Base-by-base conservation (phyloP, 2,888 invertebrate species). In the Cryptus viduatorius region DNA sequence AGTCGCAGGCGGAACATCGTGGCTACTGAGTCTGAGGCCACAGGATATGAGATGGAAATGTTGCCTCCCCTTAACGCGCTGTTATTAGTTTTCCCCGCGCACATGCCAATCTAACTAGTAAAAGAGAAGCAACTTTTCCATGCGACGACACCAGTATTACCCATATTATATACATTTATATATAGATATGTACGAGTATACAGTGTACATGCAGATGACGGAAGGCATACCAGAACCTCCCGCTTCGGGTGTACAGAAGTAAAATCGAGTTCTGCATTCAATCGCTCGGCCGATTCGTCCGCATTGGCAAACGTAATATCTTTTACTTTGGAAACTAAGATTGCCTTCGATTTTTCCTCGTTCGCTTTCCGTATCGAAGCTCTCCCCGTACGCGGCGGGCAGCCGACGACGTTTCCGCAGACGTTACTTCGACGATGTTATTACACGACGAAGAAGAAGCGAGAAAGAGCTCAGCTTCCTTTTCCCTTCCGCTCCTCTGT, bases 31-130 rank as follows among this genome's bases (percentile, higher is more conserved):
- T 90, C 64, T 75, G 89, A 88, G 89, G 89, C 88, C 83, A 79
- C 90, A 90, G 90, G 91, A 93, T 93, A 92, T 91, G 90, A 92
- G 90, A 89, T 88, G 88, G 87, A 90, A 93, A 92, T 90, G 89
- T 73, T 82, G 24, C 71, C 86, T 79, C 69, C 72, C 50, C 79
- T 84, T 75, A 80, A 82, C 79, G 59, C 77, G 46, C 72, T 67
- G 85, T 85, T 86, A 87, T 87, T 86, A 87, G 84, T 87, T 86
- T 86, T 85, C 83, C 77, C 73, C 64, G 72, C 86, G 87, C 88
- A 90, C 88, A 90, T 90, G 90, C 90, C 90, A 91, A 90, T 92
- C 91, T 90, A 90, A 91, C 89, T 89, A 89, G 90, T 88, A 90
- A 90, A 87, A 84, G 79, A 90, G 91, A 90, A 89, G 90, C 89